Percentiles rank a stretch among this genome's conserved stretches.
Conservation (phyloP, 2,888 invertebrate genomes). For the Cylindroiulus punctatus region DNA sequence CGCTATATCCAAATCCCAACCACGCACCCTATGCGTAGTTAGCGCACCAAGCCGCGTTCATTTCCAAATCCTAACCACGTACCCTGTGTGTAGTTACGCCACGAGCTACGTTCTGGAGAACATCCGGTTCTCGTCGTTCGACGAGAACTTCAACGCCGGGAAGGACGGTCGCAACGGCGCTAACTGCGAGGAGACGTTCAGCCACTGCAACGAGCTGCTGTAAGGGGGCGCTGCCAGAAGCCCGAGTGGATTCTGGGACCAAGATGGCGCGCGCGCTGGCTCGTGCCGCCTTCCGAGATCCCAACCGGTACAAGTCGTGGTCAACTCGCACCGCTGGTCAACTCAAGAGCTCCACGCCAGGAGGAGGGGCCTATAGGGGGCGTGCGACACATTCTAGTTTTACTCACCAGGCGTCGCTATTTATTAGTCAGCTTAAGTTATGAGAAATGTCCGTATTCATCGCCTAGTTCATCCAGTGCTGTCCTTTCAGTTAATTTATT, state of each 20-base stretch:
- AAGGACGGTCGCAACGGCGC: constrained; percentile 55
- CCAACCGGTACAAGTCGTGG: not conserved
- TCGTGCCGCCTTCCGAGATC: not conserved
- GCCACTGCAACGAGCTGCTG: constrained; percentile 54
- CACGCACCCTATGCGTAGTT: too few species aligned
- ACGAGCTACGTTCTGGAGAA: constrained; percentile 85
- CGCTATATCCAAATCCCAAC: too few species aligned
- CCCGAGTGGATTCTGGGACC: not conserved
- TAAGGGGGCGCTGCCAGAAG: not conserved
- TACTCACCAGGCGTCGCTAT: not conserved
- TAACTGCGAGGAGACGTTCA: constrained; percentile 54
- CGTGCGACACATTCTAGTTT: not conserved
- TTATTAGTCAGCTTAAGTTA: not conserved
- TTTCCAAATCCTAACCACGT: not conserved
- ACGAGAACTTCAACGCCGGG: constrained; percentile 63
- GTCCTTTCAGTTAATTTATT: not conserved
- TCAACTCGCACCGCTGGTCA: not conserved
- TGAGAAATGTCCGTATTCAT: not conserved
- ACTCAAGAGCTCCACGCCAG: too few species aligned
- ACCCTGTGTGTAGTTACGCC: constrained; percentile 75
- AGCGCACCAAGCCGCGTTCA: too few species aligned
- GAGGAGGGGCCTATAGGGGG: too few species aligned
- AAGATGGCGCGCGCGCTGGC: not conserved
- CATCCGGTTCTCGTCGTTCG: constrained; percentile 76
- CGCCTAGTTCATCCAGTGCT: not conserved